Base-by-base conservation (phyloP, 2,113 vertebrate genomes). In the Carassius carassius region DNA sequence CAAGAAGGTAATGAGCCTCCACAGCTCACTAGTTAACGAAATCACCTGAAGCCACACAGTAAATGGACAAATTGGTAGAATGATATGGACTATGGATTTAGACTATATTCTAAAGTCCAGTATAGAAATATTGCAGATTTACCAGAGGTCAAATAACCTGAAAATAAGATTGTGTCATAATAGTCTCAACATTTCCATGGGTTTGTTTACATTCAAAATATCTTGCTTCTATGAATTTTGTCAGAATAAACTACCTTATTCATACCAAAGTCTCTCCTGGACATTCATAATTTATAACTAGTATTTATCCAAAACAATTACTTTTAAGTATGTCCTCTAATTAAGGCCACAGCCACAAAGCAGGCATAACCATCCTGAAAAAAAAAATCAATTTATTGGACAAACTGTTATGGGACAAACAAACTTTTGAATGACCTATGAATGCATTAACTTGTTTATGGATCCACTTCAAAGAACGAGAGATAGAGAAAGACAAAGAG, bases 1-100 rank as follows among this genome's bases (percentile, higher is more conserved):
- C 97, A 98, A 89, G 98, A 99, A 95, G 97, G 98, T 98, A 87
- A 91, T 19, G 95, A 70, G 16, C 14, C 10, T 6, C 16, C 60
- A 58, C 17, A 58, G 21, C 47, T 49, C 47, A 49, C 3, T 12
- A 49, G 47, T 49, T 49, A 49, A 49, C 2, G 19, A 35, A 2
- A 83, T 60, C 8, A 47, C 9, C 29, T 19, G 17, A 25, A 60
- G 37, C 5, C n/a, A 73, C 1, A 44, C 0, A 75, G 1, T 11
- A 13, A 35, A 19, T 56, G 5, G 41, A 49, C 1, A 75, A 75
- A 75, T 23, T 44, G 41, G 9, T 41, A 41, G 41, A 41, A 41
- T 41, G 41, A 41, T 41, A 41, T 41, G 41, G 41, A 41, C 8
- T 7, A 8, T 41, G 1, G 7, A 41, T 41, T 5, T 2, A 47